Percentiles rank a stretch among this genome's conserved stretches.
phyloP scores from a whole-genome alignment of 2,888 invertebrate genomes.

The Cancer borealis region DNA sequence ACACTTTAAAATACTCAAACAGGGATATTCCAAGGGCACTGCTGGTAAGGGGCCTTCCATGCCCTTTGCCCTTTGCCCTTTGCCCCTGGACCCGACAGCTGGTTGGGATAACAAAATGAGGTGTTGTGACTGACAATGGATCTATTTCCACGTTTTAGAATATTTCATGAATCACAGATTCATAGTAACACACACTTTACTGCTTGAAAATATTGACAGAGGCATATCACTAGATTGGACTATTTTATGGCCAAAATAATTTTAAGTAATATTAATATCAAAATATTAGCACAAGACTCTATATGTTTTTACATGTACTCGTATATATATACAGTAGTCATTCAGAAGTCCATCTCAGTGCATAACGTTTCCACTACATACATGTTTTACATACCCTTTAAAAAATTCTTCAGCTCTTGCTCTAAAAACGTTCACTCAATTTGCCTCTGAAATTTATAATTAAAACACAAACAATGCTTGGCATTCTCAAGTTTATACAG shows the following conservation, averaged over 20 bases:
- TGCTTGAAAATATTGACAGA: constrained; percentile 47
- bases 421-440: background rate
- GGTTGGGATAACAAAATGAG: constrained; percentile 5
- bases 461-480: background rate
- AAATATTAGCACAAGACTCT: constrained; percentile 48
- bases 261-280: constrained; percentile 15
- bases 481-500: background rate
- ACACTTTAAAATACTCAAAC: background rate
- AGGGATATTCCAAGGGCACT: background rate
- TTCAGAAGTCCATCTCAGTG: constrained; percentile 9
- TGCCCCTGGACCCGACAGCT: constrained; percentile 1
- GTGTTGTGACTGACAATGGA: background rate
- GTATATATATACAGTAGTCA: constrained; percentile 37
- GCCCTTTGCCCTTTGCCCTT: background rate
- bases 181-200: constrained; percentile 49
- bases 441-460: constrained; percentile 10
- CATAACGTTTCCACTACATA: background rate
- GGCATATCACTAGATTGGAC: constrained; percentile 48
- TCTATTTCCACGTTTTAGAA: constrained; percentile 42
- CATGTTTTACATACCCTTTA: background rate
- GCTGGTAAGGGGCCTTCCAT: background rate
- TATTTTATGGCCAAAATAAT: constrained; percentile 12
- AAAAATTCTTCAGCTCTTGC: background rate
- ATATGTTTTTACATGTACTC: constrained; percentile 15
- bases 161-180: constrained; percentile 64